Percentiles rank a stretch among this genome's conserved stretches.
Conservation (phyloP, 2,113 vertebrate genomes). For the Misgurnus mizolepis region DNA sequence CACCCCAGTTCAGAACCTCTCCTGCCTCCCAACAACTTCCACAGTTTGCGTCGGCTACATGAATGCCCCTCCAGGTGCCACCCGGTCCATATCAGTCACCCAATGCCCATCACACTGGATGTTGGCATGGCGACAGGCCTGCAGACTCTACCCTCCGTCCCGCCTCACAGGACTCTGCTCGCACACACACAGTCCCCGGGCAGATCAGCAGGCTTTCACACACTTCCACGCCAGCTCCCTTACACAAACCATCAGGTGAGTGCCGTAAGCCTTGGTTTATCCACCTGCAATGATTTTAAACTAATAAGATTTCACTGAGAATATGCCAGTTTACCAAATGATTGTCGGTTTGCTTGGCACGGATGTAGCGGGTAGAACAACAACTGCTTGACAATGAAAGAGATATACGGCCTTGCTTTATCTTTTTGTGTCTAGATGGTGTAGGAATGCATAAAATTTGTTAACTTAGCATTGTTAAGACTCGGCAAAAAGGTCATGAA, state of each 20-base stretch:
- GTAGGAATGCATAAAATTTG: too few relatives aligned
- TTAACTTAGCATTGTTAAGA: too few relatives aligned
- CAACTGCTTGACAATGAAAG: too few relatives aligned
- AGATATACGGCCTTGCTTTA: too few relatives aligned
- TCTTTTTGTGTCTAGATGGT: too few relatives aligned
- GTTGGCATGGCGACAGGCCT: slow-evolving; percentile 59
- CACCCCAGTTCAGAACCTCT: slow-evolving; percentile 61
- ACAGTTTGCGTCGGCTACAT: slow-evolving; percentile 70
- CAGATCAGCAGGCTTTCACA: slow-evolving; percentile 64
- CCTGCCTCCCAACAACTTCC: slow-evolving; percentile 67
- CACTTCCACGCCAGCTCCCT: slow-evolving; percentile 64
- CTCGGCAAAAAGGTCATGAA: background rate
- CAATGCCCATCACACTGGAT: slow-evolving; percentile 67
- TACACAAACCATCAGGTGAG: slow-evolving; percentile 69
- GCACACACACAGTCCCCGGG: slow-evolving; percentile 52
- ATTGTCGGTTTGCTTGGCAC: too few relatives aligned
- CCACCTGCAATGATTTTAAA: too few relatives aligned
- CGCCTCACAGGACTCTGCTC: slow-evolving; percentile 60
- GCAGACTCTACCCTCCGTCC: slow-evolving; percentile 43
- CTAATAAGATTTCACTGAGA: too few relatives aligned
- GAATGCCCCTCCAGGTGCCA: slow-evolving; percentile 73
- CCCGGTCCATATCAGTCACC: slow-evolving; percentile 72
- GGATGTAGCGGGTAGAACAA: too few relatives aligned
- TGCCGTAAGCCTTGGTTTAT: background rate
- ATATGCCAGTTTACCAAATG: too few relatives aligned